A percentile compares a stretch with the other conserved stretches of the same genome.
Conservation (phyloP, 2,113 vertebrate species). For the Clarias magur region DNA sequence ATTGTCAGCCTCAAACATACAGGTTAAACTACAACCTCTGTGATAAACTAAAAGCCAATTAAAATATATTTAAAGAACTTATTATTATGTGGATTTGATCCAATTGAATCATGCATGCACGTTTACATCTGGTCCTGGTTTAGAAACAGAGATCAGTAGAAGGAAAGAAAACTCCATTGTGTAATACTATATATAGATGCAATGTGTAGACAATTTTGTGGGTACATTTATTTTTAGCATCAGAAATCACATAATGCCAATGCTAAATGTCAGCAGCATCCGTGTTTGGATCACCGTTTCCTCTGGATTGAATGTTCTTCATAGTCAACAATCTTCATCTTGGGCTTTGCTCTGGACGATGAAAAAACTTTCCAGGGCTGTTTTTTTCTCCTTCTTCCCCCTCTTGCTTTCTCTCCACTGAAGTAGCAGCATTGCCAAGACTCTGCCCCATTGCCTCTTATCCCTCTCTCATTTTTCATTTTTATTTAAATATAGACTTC, state of each 20-base stretch:
- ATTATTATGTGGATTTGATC: not conserved
- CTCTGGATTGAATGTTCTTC: not conserved
- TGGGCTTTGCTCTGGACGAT: slow-evolving; percentile 13
- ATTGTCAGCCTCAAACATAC: not conserved
- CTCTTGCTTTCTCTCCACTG: slow-evolving; percentile 15
- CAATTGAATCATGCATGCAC: not conserved
- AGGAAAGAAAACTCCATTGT: slow-evolving; percentile 12
- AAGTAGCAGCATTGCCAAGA: slow-evolving; percentile 28
- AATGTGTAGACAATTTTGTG: not conserved
- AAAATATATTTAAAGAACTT: not conserved
- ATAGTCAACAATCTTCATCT: not conserved
- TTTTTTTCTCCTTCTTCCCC: slow-evolving; percentile 12
- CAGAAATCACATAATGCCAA: slow-evolving; percentile 9
- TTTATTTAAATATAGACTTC: slow-evolving; percentile 58
- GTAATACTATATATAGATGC: slow-evolving; percentile 32
- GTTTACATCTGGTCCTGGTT: slow-evolving; percentile 37
- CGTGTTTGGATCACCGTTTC: not conserved
- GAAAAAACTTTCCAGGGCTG: slow-evolving; percentile 29
- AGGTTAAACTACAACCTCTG: not conserved
- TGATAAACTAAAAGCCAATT: not conserved
- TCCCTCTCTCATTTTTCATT: slow-evolving; percentile 53
- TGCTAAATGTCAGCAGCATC: slow-evolving; percentile 12
- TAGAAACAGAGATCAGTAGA: not conserved
- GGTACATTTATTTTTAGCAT: slow-evolving; percentile 35
- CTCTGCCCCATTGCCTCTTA: slow-evolving; percentile 35